Conservation (phyloP, 2,888 invertebrate species). For the Drosophila prostipennis region DNA sequence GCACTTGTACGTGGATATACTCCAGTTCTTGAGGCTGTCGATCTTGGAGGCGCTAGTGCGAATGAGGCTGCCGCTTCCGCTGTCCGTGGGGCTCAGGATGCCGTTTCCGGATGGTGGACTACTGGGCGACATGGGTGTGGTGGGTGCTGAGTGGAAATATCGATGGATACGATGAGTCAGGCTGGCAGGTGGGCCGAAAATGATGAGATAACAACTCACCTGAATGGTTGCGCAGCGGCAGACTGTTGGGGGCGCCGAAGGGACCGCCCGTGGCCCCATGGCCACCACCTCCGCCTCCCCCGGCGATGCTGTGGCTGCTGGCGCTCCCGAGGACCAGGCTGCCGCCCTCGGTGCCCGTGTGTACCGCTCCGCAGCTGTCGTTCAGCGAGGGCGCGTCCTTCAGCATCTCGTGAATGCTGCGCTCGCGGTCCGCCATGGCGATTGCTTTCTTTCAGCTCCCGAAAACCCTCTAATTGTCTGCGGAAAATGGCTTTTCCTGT, state of each 20-base stretch:
- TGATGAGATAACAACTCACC: constrained; percentile 81
- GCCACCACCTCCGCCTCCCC: constrained; percentile 63
- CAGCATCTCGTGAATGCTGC: constrained; percentile 92
- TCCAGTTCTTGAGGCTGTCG: constrained; percentile 97
- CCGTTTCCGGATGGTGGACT: constrained; percentile 70
- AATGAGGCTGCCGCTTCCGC: constrained; percentile 73
- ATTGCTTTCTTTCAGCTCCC: constrained; percentile 2
- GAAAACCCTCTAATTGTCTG: constrained; percentile 25
- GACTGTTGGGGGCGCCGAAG: constrained; percentile 87
- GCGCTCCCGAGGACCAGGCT: constrained; percentile 57
- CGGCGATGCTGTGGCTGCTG: constrained; percentile 61
- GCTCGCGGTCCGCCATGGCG: constrained; percentile 79
- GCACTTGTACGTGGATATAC: constrained; percentile 98
- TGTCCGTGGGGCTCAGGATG: constrained; percentile 64
- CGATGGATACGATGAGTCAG: constrained; percentile 1
- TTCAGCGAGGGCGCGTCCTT: constrained; percentile 92
- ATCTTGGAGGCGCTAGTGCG: constrained; percentile 89
- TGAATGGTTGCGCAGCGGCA: constrained; percentile 90
- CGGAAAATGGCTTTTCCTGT: constrained; percentile 25
- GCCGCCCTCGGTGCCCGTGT: constrained; percentile 88
- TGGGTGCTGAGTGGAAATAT: constrained; percentile 80
- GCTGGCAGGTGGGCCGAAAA: too few species aligned
- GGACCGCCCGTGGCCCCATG: constrained; percentile 85
- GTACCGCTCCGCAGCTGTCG: constrained; percentile 90
- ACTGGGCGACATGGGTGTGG: constrained; percentile 85